These are phyloP conservation scores for Argyrosomus regius DNA, from an alignment of 2,797 vertebrate genomes.

Conservation along the genomic window DNA sequence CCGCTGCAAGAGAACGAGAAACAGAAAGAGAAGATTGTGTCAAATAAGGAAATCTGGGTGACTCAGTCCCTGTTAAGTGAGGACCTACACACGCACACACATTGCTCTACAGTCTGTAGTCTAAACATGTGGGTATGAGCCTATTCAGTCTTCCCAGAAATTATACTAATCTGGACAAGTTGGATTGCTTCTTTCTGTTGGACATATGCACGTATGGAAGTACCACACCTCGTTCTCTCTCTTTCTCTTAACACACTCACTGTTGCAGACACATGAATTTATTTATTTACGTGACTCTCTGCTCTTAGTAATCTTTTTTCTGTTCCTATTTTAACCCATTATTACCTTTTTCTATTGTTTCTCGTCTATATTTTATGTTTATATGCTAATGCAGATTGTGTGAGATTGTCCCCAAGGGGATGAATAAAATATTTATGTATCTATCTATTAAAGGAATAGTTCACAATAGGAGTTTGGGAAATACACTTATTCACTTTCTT, in stretches of 20 bases:
- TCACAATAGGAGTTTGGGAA: background rate
- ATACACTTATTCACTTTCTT: background rate
- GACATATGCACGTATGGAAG: background rate
- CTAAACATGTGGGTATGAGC: slow-evolving; percentile 53
- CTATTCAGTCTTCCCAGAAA: slow-evolving; percentile 41
- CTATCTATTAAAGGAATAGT: background rate
- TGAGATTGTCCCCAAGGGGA: too few species aligned
- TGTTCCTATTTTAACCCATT: too few species aligned
- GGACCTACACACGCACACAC: slow-evolving; percentile 22
- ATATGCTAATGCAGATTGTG: too few species aligned
- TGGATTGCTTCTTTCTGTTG: slow-evolving; percentile 24
- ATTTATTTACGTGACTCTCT: too few species aligned
- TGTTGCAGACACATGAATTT: background rate
- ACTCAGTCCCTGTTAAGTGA: slow-evolving; percentile 45
- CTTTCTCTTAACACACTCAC: background rate
- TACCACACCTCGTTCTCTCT: slow-evolving; percentile 2
- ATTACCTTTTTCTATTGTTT: too few species aligned
- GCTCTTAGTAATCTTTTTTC: too few species aligned
- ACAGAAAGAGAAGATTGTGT: slow-evolving; percentile 25
- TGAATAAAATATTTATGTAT: too few species aligned
- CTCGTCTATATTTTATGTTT: too few species aligned
- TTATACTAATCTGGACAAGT: slow-evolving; percentile 50
- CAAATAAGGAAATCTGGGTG: slow-evolving; percentile 22
- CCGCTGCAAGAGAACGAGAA: background rate
- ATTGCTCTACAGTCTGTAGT: slow-evolving; percentile 35